Evolutionary conservation across 1,140 invertebrate species (phyloP), one percentile per base, ranked within the genome.

Genomic region (Achroia grisella): DNA sequence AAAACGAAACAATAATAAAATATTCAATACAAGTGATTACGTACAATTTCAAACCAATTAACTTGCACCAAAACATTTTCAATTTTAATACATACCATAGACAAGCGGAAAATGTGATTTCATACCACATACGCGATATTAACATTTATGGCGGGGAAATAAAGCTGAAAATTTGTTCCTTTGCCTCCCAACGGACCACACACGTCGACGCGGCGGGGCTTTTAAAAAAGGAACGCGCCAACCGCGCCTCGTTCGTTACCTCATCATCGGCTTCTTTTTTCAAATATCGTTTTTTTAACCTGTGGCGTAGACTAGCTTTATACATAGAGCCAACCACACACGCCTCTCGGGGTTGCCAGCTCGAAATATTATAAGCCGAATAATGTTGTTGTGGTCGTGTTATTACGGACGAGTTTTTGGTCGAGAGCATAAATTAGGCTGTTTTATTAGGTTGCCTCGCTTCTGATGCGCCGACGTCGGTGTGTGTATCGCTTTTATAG

Each of bases 171-270:
- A 32, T 60, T 15, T 8, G n/a, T 35, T 23, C 27, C 11, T 39
- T 4, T 6, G 12, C 29, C 23, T 17, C 33, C 44, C 52, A 55
- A 46, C 53, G 65, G 73, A 77, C 73, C 73, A 77, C 73, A 77
- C 73, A 77, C 71, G 73, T 67, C 57, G 73, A 37, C 52, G 56
- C 60, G 60, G 66, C 55, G 56, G 54, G 58, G 54, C 54, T 64
- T 77, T 76, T 70, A 70, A 77, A 77, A 77, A 77, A 77, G 64
- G 73, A 77, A 77, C 67, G 66, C 62, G 53, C 60, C 62, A 70
- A 74, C 68, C 69, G 72, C 69, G 71, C 67, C 66, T 67, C 72
- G 68, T 76, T 76, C 72, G 72, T 73, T 76, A 73, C 72, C 72
- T 76, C 70, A 73, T 75, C 68, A 70, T 65, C 59, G 64, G 61